phyloP scores from a whole-genome alignment of 2,113 vertebrate species.

The Pteronura brasiliensis region DNA sequence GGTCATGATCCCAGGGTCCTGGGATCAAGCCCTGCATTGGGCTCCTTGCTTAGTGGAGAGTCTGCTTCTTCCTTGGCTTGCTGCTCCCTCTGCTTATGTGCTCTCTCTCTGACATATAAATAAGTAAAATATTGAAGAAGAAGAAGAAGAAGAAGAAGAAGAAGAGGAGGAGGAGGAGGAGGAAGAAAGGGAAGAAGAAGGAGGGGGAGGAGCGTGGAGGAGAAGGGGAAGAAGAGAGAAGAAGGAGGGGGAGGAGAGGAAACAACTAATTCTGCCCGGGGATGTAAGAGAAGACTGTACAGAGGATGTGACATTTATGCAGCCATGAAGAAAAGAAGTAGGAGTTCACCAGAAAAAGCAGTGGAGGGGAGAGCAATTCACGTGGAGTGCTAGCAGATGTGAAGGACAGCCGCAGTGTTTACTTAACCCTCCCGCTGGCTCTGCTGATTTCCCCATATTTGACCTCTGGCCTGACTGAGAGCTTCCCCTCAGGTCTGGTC shows the following conservation, averaged over 20 bases:
- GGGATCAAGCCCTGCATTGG: not conserved
- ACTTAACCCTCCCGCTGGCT: not conserved
- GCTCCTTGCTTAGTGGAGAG: not conserved
- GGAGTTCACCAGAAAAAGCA: slow-evolving; percentile 34
- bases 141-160: too few species aligned
- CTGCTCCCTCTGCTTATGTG: not conserved
- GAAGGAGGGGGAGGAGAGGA: too few species aligned
- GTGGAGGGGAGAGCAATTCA: not conserved
- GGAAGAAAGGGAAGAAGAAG: too few species aligned
- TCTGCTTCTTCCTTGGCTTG: not conserved
- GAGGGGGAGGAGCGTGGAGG: too few species aligned
- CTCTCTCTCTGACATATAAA: not conserved
- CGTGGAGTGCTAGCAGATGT: not conserved
- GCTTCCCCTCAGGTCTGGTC: not conserved
- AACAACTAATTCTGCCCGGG: not conserved
- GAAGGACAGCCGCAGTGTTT: fast-evolving
- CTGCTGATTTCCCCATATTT: not conserved
- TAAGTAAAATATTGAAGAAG: not conserved
- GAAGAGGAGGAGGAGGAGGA: fast-evolving
- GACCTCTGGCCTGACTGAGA: not conserved
- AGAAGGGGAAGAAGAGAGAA: too few species aligned
- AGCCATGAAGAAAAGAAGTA: not conserved
- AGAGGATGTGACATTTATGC: slow-evolving; percentile 13
- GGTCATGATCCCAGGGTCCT: not conserved
- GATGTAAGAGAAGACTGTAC: not conserved